A percentile compares a stretch with the other conserved stretches of the same genome.
phyloP scores from a whole-genome alignment of 2,113 vertebrate species.

The Microcebus ravelobensis region DNA sequence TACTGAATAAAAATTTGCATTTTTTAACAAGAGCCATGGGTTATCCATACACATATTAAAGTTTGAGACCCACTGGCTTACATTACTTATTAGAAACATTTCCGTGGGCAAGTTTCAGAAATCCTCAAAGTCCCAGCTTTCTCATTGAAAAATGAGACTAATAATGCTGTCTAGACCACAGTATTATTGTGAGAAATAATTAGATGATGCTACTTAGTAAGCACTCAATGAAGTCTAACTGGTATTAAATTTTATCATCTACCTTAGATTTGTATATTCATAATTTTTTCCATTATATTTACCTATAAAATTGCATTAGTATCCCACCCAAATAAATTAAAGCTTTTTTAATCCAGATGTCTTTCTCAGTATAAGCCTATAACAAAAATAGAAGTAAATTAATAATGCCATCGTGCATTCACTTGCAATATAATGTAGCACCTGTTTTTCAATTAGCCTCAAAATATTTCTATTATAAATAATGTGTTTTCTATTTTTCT shows the following conservation, averaged over 20 bases:
- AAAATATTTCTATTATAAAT: constrained; percentile 50
- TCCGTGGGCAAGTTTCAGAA: neutral
- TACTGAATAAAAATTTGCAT: constrained; percentile 13
- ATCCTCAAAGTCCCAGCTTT: neutral
- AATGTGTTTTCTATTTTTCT: neutral
- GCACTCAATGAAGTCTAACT: neutral
- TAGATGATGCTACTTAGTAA: neutral
- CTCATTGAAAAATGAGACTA: neutral
- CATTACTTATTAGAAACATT: neutral
- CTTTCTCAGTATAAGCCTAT: neutral
- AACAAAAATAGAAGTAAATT: constrained; percentile 35
- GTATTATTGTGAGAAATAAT: neutral
- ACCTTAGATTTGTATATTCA: constrained; percentile 14
- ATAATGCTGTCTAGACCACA: neutral
- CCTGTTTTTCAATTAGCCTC: neutral
- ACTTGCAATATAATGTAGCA: neutral
- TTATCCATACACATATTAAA: neutral
- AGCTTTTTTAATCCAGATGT: neutral
- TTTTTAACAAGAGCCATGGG: neutral
- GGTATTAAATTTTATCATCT: neutral
- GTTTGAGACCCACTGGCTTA: neutral
- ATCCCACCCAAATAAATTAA: neutral
- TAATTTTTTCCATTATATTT: neutral
- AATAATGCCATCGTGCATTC: neutral
- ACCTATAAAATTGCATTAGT: neutral